These are phyloP conservation scores for Thera britannica DNA, from an alignment of 2,888 invertebrate species.

Conservation along the genomic window DNA sequence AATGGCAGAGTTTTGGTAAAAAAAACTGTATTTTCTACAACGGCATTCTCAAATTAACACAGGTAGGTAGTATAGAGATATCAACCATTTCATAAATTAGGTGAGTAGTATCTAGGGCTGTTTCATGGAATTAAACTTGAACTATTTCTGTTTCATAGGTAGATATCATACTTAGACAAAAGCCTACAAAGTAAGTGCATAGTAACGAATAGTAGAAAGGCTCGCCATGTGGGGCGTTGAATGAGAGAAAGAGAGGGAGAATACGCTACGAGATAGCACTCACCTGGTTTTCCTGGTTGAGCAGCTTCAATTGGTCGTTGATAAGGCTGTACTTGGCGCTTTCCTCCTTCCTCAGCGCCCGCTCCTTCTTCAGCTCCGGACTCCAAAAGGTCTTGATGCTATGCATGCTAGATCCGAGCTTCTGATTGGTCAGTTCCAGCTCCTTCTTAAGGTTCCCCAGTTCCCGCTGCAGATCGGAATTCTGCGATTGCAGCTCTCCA, in stretches of 20 bases:
- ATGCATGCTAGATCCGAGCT: conserved; percentile 99
- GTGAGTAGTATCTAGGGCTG: no score
- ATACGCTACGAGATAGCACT: conserved; percentile 46
- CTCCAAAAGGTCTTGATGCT: conserved; percentile 99
- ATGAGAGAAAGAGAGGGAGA: neutral
- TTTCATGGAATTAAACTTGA: no score
- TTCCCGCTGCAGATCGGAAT: conserved; percentile 97
- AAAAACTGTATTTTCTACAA: no score
- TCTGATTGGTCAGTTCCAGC: conserved; percentile 97
- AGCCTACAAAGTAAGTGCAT: neutral
- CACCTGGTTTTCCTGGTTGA: conserved; percentile 99
- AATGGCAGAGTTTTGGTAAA: no score
- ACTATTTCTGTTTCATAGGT: no score
- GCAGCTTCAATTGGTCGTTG: conserved; percentile 97
- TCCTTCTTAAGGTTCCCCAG: conserved; percentile 95
- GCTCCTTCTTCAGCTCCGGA: conserved; percentile 99
- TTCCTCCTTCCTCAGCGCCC: conserved; percentile 98
- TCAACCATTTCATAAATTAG: no score
- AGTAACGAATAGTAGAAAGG: neutral
- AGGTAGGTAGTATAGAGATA: no score
- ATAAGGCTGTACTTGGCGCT: conserved; percentile 98
- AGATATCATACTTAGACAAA: neutral
- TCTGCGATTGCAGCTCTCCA: conserved; percentile 96
- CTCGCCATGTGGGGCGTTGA: neutral
- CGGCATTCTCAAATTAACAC: no score